Conservation (phyloP, 1,140 invertebrate species). For the Dermatophagoides farinae region DNA sequence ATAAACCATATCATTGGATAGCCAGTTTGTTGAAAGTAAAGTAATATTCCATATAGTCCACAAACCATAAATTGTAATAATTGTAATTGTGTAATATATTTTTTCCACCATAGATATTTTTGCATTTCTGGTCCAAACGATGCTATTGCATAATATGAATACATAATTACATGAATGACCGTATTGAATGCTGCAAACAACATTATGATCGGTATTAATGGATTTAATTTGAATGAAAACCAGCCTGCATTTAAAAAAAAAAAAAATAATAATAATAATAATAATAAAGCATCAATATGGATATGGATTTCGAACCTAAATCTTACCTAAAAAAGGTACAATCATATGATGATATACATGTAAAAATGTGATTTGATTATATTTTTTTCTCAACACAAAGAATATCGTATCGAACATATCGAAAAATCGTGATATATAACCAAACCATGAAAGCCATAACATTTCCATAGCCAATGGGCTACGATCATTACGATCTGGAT, state of each 20-base stretch:
- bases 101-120: conserved; percentile 37
- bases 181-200: conserved; percentile 42
- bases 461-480: neutral
- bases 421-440: conserved; percentile 1
- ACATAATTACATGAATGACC: conserved; percentile 46
- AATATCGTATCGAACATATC: conserved; percentile 33
- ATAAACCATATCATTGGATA: conserved; percentile 7
- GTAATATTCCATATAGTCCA: neutral
- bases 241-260: neutral
- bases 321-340: conserved; percentile 10
- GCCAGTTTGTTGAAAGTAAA: conserved; percentile 5
- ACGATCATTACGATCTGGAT: conserved; percentile 1
- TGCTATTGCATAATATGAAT: conserved; percentile 34
- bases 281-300: too few relatives aligned
- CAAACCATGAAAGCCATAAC: neutral
- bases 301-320: too few relatives aligned
- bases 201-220: conserved; percentile 6
- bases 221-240: conserved; percentile 11
- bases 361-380: conserved; percentile 67
- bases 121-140: conserved; percentile 32
- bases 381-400: conserved; percentile 76
- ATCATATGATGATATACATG: conserved; percentile 56
- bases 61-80: conserved; percentile 23
- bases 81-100: conserved; percentile 35
- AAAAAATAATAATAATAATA: neutral